A percentile compares a stretch with the other conserved stretches of the same genome.
Conservation (phyloP, 35 echinoderm and acorn worm species). For the Heliocidaris erythrogramma region DNA sequence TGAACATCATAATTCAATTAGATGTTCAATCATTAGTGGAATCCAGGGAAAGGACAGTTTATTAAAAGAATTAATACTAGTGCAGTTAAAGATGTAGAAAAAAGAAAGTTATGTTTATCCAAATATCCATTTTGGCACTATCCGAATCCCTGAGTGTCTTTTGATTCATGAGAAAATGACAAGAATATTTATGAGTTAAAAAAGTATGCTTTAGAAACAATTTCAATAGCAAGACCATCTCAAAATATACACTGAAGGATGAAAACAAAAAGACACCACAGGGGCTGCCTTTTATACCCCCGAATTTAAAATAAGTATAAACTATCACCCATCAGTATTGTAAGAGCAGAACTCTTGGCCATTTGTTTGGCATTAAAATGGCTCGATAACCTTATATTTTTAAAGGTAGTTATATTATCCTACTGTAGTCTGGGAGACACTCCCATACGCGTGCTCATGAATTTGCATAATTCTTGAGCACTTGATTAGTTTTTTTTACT, state of each 20-base stretch:
- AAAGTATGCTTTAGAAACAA: background rate
- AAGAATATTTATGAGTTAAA: background rate
- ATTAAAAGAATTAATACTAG: background rate
- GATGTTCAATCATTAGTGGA: background rate
- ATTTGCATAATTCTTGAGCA: too few relatives aligned
- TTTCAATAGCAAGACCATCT: background rate
- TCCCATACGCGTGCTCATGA: too few relatives aligned
- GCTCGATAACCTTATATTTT: background rate
- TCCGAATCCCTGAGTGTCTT: background rate
- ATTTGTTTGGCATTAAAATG: background rate
- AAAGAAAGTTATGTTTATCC: background rate
- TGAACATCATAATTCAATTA: background rate
- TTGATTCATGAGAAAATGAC: background rate
- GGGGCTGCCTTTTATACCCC: background rate
- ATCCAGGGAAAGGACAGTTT: background rate
- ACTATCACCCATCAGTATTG: background rate
- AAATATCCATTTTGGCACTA: background rate
- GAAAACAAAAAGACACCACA: background rate
- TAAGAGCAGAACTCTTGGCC: background rate
- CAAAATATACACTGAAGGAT: background rate
- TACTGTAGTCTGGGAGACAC: too few relatives aligned
- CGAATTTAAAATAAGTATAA: background rate
- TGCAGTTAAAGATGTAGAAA: background rate
- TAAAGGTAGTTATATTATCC: too few relatives aligned
- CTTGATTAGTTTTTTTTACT: too few relatives aligned